Evolutionary conservation across 64 coral and sea anemone species (phyloP).

Genomic region (Montipora sp.): DNA sequence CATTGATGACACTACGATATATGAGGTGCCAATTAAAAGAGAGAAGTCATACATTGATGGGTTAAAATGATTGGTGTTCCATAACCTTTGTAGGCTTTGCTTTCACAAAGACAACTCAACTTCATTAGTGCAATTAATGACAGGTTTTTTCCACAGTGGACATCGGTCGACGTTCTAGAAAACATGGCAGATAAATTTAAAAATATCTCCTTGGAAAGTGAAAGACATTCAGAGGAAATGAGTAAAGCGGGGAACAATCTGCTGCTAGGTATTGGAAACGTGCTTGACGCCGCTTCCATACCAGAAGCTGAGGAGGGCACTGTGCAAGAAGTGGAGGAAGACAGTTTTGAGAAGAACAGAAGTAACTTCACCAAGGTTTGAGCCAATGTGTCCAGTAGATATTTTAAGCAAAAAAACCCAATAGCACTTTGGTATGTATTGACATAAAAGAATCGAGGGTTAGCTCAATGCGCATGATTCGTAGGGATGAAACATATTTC

Average conservation of each 20-base stretch:
- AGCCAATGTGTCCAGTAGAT: not conserved
- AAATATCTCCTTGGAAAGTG: conserved; percentile 36
- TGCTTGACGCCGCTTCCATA: conserved; percentile 53
- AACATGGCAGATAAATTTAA: conserved; percentile 72
- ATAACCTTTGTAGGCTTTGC: too few relatives aligned
- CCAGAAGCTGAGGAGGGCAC: conserved; percentile 16
- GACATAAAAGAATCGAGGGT: too few relatives aligned
- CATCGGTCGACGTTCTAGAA: conserved; percentile 72
- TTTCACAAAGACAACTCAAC: too few relatives aligned
- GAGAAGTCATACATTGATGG: too few relatives aligned
- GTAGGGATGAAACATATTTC: too few relatives aligned
- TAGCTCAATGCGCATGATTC: too few relatives aligned
- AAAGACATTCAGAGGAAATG: conserved; percentile 44
- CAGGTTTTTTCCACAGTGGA: conserved; percentile 37
- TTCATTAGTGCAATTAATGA: not conserved
- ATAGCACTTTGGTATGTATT: not conserved
- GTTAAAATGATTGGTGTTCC: too few relatives aligned
- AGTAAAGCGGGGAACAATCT: conserved; percentile 82
- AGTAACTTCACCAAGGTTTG: conserved; percentile 18
- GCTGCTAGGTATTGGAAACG: conserved; percentile 83
- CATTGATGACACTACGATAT: too few relatives aligned
- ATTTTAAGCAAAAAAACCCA: not conserved
- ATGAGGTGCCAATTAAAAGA: too few relatives aligned
- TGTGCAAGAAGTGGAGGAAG: not conserved
- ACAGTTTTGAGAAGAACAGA: not conserved